Conservation (phyloP, 53 echinoderm and acorn worm species). For the Temnopleurus reevesii region DNA sequence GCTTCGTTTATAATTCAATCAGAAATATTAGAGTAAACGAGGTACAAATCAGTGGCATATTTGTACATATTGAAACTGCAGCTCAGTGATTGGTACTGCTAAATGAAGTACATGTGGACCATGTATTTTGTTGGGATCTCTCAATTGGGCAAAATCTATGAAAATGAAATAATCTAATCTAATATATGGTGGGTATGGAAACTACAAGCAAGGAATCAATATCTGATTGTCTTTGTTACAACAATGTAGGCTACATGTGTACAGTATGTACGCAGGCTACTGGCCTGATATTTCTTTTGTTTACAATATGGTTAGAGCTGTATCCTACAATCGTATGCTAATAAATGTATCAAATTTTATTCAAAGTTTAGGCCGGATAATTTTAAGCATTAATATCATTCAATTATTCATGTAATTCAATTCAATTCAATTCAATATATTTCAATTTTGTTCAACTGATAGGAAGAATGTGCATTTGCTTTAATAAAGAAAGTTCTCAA, state of each 20-base stretch:
- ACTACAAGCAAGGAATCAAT: neutral
- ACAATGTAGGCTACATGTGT: too few relatives aligned
- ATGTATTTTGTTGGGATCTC: neutral
- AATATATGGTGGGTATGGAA: neutral
- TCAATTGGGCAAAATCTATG: neutral
- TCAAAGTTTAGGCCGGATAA: too few relatives aligned
- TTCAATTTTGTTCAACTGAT: too few relatives aligned
- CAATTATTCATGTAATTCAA: too few relatives aligned
- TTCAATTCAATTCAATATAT: too few relatives aligned
- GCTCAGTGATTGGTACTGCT: neutral
- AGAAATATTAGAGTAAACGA: neutral
- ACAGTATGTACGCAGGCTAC: too few relatives aligned
- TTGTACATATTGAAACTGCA: neutral
- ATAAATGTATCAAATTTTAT: neutral
- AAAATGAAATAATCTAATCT: slow-evolving; percentile 18
- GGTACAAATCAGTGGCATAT: neutral
- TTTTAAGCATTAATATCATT: too few relatives aligned
- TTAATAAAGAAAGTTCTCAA: too few relatives aligned
- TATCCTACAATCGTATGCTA: too few relatives aligned
- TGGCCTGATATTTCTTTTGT: neutral
- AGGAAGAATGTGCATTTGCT: too few relatives aligned
- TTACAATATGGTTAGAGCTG: too few relatives aligned
- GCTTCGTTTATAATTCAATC: neutral
- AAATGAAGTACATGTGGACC: slow-evolving; percentile 23
- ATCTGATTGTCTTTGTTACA: slow-evolving; percentile 10